phyloP scores from a whole-genome alignment of 2,113 vertebrate genomes.

The Misgurnus mizolepis region DNA sequence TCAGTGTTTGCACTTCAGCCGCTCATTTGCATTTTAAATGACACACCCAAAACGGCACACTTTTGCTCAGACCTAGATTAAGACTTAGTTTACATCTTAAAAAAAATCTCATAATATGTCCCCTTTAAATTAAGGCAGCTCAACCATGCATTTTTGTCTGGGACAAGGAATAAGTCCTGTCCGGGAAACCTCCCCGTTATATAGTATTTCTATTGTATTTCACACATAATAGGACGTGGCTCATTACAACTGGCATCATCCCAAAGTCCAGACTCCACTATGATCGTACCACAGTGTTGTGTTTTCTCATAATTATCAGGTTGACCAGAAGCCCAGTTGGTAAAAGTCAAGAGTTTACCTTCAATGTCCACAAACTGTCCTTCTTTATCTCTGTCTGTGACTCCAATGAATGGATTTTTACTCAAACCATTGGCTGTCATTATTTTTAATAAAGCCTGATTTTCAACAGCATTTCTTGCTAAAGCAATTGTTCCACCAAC shows the following conservation, averaged over 20 bases:
- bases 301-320: slow-evolving; percentile 7
- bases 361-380: slow-evolving; percentile 38
- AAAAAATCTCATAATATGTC: too few species aligned
- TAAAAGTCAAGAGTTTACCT: slow-evolving; percentile 30
- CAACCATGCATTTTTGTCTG: too few species aligned
- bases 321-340: slow-evolving; percentile 12
- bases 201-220: slow-evolving; percentile 37
- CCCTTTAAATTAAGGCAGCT: too few species aligned
- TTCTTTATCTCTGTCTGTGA: slow-evolving; percentile 26
- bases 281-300: slow-evolving; percentile 38
- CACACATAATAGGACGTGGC: slow-evolving; percentile 58
- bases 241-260: slow-evolving; percentile 37
- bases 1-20: too few species aligned
- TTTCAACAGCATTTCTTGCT: slow-evolving; percentile 41
- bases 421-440: background rate
- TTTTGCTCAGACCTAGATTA: too few species aligned
- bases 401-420: slow-evolving; percentile 18
- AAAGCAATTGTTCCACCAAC: slow-evolving; percentile 36
- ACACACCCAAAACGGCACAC: too few species aligned
- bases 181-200: background rate
- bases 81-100: too few species aligned
- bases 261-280: background rate
- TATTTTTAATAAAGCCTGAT: slow-evolving; percentile 22
- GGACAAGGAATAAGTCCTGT: too few species aligned
- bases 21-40: too few species aligned